Evolutionary conservation across 1,140 invertebrate genomes (phyloP).

Genomic region (Lepidostoma basale): DNA sequence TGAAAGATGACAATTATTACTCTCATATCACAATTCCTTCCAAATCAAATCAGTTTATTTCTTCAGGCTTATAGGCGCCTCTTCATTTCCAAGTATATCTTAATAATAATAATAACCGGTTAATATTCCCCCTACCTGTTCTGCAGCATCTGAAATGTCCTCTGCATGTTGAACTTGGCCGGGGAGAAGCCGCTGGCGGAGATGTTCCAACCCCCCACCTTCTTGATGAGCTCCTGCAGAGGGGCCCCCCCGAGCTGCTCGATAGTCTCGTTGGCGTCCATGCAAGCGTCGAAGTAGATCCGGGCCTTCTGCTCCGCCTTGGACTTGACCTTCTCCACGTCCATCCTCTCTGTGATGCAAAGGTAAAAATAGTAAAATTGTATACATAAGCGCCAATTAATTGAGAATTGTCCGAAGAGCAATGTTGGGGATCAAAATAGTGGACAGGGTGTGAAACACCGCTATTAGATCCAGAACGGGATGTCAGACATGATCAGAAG

Average conservation of each 20-base stretch:
- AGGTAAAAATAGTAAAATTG: background rate
- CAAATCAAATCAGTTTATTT: background rate
- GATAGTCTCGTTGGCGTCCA: conserved; percentile 91
- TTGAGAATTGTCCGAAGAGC: no score
- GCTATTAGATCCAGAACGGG: no score
- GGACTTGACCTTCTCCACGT: conserved; percentile 66
- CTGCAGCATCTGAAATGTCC: conserved; percentile 78
- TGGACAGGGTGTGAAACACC: no score
- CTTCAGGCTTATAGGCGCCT: no score
- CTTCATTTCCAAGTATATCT: background rate
- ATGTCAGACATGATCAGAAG: no score
- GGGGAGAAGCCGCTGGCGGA: conserved; percentile 63
- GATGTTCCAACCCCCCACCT: conserved; percentile 81
- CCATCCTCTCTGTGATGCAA: conserved; percentile 43
- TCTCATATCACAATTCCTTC: background rate
- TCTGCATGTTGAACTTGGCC: conserved; percentile 77
- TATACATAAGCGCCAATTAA: no score
- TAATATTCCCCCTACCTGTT: conserved; percentile 62
- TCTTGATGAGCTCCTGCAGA: conserved; percentile 74
- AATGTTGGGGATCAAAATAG: no score
- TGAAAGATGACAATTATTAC: conserved; percentile 47
- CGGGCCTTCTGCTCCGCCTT: conserved; percentile 88
- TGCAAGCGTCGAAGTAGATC: conserved; percentile 89
- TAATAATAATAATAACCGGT: background rate
- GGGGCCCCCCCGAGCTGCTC: conserved; percentile 83